Conservation (phyloP, 2,797 vertebrate genomes). For the Protonibea diacanthus region DNA sequence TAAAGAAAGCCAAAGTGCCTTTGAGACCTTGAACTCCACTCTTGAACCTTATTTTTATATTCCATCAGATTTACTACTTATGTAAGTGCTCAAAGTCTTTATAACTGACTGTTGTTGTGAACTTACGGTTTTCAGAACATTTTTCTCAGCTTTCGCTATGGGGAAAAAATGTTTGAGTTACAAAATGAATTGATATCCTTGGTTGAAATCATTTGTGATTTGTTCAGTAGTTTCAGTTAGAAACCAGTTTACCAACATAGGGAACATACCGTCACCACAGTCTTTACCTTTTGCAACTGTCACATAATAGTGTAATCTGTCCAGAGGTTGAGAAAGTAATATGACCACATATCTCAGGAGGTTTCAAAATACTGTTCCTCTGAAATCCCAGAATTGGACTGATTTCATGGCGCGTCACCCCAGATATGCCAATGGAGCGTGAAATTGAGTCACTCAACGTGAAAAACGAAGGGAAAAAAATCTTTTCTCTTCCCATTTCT, state of each 20-base stretch:
- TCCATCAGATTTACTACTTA: neutral
- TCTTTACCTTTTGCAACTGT: constrained; percentile 79
- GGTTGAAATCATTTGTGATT: constrained; percentile 58
- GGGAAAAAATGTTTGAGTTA: constrained; percentile 18
- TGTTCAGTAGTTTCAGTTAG: constrained; percentile 56
- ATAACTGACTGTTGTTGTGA: neutral
- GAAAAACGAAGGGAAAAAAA: constrained; percentile 75
- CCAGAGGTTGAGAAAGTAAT: constrained; percentile 82
- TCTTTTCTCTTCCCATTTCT: constrained; percentile 73
- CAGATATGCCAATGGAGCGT: constrained; percentile 88
- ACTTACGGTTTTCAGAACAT: neutral
- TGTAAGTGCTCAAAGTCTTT: neutral
- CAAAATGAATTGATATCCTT: constrained; percentile 49
- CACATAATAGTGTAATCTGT: constrained; percentile 84
- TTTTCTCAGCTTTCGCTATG: constrained; percentile 17
- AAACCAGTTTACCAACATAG: constrained; percentile 66
- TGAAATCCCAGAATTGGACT: constrained; percentile 88
- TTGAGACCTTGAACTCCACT: neutral
- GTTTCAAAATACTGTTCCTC: constrained; percentile 88
- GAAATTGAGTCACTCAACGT: constrained; percentile 90
- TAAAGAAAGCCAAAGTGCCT: too few species aligned
- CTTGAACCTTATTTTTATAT: neutral
- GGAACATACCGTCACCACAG: constrained; percentile 64
- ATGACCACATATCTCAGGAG: constrained; percentile 86
- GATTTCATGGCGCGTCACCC: constrained; percentile 88